These are phyloP conservation scores for Trypoxylus dichotomus DNA, from an alignment of 1,140 invertebrate genomes.

Conservation along the genomic window DNA sequence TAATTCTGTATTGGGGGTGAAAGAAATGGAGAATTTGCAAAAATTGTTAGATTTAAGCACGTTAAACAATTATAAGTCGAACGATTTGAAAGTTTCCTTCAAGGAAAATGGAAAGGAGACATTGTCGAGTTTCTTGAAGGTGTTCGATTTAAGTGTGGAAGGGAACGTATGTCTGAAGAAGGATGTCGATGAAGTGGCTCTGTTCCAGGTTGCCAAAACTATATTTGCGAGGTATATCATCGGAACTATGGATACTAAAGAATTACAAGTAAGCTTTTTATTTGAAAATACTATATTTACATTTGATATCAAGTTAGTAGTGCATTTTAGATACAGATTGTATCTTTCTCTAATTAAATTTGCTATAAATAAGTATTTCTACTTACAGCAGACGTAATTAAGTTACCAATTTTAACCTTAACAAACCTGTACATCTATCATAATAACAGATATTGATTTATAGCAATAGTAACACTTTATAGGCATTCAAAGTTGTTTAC, in stretches of 20 bases:
- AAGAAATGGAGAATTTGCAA: constrained; percentile 52
- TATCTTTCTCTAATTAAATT: no score
- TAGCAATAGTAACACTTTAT: no score
- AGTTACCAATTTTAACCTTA: no score
- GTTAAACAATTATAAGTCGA: constrained; percentile 40
- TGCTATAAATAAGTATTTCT: no score
- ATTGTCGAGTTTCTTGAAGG: constrained; percentile 56
- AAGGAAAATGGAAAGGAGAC: constrained; percentile 39
- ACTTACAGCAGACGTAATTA: no score
- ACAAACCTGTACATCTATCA: no score
- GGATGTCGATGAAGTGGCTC: constrained; percentile 50
- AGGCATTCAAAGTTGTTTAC: no score
- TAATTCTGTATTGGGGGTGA: constrained; percentile 38
- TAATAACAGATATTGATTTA: no score
- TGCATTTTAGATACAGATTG: no score
- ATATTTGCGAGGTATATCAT: constrained; percentile 64
- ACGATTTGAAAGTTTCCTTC: constrained; percentile 48
- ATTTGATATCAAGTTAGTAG: no score
- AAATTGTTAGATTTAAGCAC: constrained; percentile 51
- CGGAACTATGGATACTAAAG: neutral
- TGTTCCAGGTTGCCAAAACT: constrained; percentile 59
- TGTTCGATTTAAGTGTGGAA: constrained; percentile 60
- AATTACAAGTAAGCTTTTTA: neutral
- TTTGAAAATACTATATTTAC: no score
- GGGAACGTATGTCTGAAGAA: constrained; percentile 52